Evolutionary conservation across 2,113 vertebrate genomes (phyloP).

Genomic region (Corythaixoides concolor): DNA sequence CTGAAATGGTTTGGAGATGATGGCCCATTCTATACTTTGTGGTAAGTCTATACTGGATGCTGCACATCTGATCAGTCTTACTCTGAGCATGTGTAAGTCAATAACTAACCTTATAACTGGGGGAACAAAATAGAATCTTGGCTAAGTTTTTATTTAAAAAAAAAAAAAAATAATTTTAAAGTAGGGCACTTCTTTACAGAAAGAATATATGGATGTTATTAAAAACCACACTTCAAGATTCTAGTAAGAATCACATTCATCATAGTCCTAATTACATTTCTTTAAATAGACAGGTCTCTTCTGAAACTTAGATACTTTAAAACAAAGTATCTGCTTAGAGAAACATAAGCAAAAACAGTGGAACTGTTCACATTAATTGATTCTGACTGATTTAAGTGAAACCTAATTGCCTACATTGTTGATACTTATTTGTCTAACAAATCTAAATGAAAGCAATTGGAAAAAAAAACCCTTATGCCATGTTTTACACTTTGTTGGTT

Average conservation of each 20-base stretch:
- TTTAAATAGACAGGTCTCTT: background rate
- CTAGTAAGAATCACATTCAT: background rate
- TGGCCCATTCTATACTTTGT: background rate
- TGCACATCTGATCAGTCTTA: background rate
- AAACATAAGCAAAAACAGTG: background rate
- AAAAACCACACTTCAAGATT: background rate
- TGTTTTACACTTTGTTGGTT: background rate
- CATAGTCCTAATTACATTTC: background rate
- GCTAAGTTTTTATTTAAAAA: background rate
- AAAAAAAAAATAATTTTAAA: background rate
- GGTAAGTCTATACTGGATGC: background rate
- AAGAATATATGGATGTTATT: background rate
- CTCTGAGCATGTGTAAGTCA: background rate
- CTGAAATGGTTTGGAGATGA: background rate
- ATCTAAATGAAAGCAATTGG: conserved; percentile 10
- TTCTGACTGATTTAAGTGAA: conserved; percentile 44
- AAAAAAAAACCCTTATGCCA: background rate
- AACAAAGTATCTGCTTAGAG: background rate
- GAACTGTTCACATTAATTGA: background rate
- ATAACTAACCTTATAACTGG: background rate
- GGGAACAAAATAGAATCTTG: background rate
- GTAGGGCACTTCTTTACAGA: background rate
- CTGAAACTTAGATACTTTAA: conserved; percentile 12
- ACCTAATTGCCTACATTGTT: background rate
- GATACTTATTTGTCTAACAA: conserved; percentile 25